A percentile compares a stretch with the other conserved stretches of the same genome.
Conservation (phyloP, 2,113 vertebrate genomes). For the Ammodytes marinus region DNA sequence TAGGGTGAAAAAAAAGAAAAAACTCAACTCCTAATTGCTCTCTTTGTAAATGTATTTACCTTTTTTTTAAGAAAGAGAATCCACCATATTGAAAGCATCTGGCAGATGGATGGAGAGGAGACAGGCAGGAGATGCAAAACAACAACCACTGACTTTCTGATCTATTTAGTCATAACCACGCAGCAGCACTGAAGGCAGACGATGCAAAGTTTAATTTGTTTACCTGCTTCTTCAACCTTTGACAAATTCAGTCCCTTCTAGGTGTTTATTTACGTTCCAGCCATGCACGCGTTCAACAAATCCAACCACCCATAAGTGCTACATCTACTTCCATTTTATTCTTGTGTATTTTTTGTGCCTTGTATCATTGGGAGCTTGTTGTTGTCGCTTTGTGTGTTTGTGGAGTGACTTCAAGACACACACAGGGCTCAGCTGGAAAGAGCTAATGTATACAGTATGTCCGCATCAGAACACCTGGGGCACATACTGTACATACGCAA, state of each 20-base stretch:
- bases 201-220: constrained; percentile 29
- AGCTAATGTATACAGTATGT: constrained; percentile 54
- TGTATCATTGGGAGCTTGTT: constrained; percentile 22
- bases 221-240: constrained; percentile 21
- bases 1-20: constrained; percentile 19
- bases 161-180: constrained; percentile 13
- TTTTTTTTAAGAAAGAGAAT: constrained; percentile 10
- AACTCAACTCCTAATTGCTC: constrained; percentile 28
- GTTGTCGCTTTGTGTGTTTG: not conserved
- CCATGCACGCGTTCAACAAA: not conserved
- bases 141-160: not conserved
- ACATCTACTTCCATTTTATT: constrained; percentile 32
- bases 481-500: constrained; percentile 44
- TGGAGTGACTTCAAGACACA: constrained; percentile 53
- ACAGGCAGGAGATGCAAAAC: constrained; percentile 19
- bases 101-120: constrained; percentile 7
- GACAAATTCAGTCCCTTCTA: constrained; percentile 1
- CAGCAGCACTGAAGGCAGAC: constrained; percentile 9
- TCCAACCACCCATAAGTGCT: constrained; percentile 29
- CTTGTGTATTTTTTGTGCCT: constrained; percentile 37
- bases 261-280: not conserved
- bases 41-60: constrained; percentile 30
- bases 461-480: constrained; percentile 65
- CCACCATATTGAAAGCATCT: constrained; percentile 21
- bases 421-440: constrained; percentile 69